Evolutionary conservation across 2,888 invertebrate genomes (phyloP), one percentile per base, ranked within the genome.

Genomic region (Chymomyza procnemis): DNA sequence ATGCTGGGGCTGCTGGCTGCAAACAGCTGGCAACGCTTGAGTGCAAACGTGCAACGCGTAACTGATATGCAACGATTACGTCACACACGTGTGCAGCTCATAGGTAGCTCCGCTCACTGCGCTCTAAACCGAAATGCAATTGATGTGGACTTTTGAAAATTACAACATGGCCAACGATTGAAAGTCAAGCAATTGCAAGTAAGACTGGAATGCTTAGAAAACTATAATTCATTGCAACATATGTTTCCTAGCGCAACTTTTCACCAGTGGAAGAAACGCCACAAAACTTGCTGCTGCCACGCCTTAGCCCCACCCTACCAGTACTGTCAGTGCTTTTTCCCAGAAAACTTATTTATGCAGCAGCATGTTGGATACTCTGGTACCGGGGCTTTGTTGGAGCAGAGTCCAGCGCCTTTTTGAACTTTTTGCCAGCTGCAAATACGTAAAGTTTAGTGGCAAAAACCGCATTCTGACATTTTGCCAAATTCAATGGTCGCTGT

Each of bases 401-500:
- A 9, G n/a, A 41, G 34, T 41, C 34, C 64, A 77, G 74, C 82
- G 67, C 85, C 71, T 85, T 81, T 26, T 82, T 80, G 75, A 82
- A 83, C 81, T 83, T 83, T 83, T 71, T 61, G 34, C 61, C 48
- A 67, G 63, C 67, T 62, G 26, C 58, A 69, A 61, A 71, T 71
- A 73, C 72, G 71, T 73, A 77, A 80, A 78, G 72, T 78, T 76
- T 79, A 66, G 69, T 73, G 73, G 78, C 74, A 76, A 74, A 80
- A 75, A 75, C 83, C 85, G 84, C 83, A 83, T 71, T 72, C 78
- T 85, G 85, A 85, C 83, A 85, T 83, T 85, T 85, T 80, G 83
- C 78, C 84, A 85, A 75, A 78, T 75, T 79, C 75, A 72, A 74
- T 73, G 78, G 19, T 54, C 19, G 19, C 54, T 54, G 54, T 21